Percentiles rank a stretch among this genome's conserved stretches.
Evolutionary conservation across 2,797 vertebrate species (phyloP).

Genomic region (Hemibagrus guttatus): DNA sequence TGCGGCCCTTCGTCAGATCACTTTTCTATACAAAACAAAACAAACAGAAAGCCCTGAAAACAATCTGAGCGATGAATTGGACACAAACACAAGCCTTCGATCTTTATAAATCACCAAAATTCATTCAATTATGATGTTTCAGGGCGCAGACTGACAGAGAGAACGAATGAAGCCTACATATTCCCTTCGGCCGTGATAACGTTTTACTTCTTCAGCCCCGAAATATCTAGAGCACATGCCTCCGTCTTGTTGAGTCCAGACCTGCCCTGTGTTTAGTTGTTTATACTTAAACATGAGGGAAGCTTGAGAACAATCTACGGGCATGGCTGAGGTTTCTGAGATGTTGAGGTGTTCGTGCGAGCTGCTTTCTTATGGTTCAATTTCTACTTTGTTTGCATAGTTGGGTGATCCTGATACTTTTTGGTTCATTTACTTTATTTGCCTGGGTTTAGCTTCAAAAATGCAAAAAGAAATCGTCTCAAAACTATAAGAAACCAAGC

Average conservation of each 20-base stretch:
- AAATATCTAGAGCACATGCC: not conserved
- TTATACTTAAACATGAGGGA: not conserved
- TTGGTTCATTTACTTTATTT: not conserved
- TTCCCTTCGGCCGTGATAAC: not conserved
- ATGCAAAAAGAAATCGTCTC: not conserved
- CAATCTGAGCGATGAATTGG: not conserved
- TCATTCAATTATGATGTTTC: not conserved
- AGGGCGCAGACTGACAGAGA: not conserved
- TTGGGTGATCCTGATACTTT: too few relatives aligned
- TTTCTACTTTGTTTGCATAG: too few relatives aligned
- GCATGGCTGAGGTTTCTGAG: not conserved
- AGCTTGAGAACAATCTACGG: not conserved
- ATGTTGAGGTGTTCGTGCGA: not conserved
- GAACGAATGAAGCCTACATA: not conserved
- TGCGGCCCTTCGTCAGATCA: not conserved
- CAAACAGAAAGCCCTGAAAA: not conserved
- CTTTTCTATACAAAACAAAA: too few relatives aligned
- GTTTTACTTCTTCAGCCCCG: not conserved
- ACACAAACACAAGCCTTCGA: not conserved
- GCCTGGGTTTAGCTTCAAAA: not conserved
- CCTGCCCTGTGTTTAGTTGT: not conserved
- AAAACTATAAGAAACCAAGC: too few relatives aligned
- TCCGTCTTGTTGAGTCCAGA: not conserved
- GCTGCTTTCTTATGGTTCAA: too few relatives aligned
- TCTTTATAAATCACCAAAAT: not conserved